Conservation (phyloP, 2,797 vertebrate species). For the Tympanoctomys barrerae region DNA sequence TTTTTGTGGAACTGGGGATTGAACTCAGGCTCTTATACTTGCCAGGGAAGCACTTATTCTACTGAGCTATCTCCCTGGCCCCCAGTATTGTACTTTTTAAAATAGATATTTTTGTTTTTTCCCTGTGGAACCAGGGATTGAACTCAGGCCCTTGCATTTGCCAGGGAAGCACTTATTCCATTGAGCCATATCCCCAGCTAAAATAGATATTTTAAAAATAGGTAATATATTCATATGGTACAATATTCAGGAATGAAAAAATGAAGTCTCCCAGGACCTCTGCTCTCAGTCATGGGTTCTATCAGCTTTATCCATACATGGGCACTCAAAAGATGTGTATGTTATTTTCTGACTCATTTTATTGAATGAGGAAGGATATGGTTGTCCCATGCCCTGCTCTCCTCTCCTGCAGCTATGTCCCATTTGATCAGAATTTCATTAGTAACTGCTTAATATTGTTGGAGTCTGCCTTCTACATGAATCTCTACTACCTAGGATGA, state of each 20-base stretch:
- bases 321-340: neutral
- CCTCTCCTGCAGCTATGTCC: neutral
- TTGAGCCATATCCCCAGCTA: no score
- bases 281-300: neutral
- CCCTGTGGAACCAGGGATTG: no score
- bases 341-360: conserved; percentile 4
- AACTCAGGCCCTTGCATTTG: no score
- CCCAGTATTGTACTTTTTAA: no score
- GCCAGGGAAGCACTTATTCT: no score
- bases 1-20: no score
- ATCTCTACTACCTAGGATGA: neutral
- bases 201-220: neutral
- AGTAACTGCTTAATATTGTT: neutral
- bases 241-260: neutral
- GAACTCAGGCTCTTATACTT: no score
- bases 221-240: neutral
- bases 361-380: neutral
- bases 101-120: no score
- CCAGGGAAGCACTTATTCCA: no score
- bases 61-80: no score
- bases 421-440: conserved; percentile 31
- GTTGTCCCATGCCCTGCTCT: neutral
- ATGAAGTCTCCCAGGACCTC: neutral
- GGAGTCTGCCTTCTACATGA: neutral
- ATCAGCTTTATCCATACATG: neutral